Percentiles rank a stretch among this genome's conserved stretches.
Evolutionary conservation across 2,888 invertebrate species (phyloP).

Genomic region (Siphonodentalium dalli): DNA sequence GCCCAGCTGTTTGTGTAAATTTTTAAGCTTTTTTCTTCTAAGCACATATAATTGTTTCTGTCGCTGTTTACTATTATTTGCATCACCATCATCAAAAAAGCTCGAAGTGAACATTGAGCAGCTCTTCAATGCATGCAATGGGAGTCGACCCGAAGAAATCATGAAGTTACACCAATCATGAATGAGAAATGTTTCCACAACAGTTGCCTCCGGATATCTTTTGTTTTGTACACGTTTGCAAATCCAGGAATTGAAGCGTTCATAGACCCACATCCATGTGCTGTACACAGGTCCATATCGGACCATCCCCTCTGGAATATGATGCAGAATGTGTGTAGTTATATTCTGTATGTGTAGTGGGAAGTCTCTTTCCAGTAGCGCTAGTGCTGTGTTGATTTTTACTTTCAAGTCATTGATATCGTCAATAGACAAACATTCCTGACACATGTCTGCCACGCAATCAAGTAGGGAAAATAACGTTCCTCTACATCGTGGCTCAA

Average conservation of each 20-base stretch:
- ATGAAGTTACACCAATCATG: constrained; percentile 5
- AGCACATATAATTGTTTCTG: too few species aligned
- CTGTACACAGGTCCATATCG: constrained; percentile 7
- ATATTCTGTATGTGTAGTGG: too few species aligned
- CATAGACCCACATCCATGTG: constrained; percentile 12
- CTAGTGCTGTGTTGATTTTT: constrained; percentile 3
- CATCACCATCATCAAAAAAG: too few species aligned
- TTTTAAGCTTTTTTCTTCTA: too few species aligned
- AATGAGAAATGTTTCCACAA: constrained; percentile 6
- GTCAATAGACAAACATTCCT: neutral
- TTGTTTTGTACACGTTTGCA: constrained; percentile 8
- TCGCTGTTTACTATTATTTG: too few species aligned
- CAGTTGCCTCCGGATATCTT: constrained; percentile 10
- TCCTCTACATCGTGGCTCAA: neutral
- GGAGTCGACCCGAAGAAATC: neutral
- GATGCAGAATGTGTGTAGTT: neutral
- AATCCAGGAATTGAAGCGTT: constrained; percentile 11
- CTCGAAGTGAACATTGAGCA: too few species aligned
- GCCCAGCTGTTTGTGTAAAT: too few species aligned
- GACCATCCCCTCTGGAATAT: neutral
- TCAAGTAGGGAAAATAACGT: constrained; percentile 10
- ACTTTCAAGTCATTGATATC: constrained; percentile 1
- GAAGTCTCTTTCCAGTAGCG: constrained; percentile 3
- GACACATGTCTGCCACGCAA: constrained; percentile 1
- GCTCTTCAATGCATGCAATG: too few species aligned